Conservation (phyloP, 2,797 vertebrate genomes). For the Phoebastria nigripes region DNA sequence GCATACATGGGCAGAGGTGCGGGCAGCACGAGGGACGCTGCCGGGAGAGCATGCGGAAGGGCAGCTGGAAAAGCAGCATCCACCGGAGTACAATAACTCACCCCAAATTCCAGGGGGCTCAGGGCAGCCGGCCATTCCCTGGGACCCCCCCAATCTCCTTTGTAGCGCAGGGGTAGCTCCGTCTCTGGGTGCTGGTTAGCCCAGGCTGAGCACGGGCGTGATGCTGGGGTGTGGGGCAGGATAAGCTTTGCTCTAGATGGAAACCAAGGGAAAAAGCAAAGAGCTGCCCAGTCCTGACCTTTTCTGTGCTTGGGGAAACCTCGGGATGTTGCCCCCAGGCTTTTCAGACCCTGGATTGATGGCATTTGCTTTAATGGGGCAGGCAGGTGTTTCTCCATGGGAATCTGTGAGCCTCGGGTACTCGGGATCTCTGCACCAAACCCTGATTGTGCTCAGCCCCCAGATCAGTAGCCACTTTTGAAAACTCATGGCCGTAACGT, state of each 20-base stretch:
- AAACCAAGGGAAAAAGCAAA: background rate
- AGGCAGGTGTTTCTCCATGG: background rate
- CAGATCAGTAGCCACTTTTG: background rate
- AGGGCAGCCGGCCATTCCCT: fast-evolving
- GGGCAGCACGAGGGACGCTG: background rate
- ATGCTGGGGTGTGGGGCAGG: background rate
- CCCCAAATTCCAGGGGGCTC: background rate
- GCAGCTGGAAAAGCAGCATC: background rate
- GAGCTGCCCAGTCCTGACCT: background rate
- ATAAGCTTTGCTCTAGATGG: background rate
- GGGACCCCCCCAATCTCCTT: background rate
- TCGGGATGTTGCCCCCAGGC: fast-evolving
- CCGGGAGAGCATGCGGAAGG: fast-evolving
- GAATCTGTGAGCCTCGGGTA: fast-evolving
- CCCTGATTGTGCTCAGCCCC: background rate
- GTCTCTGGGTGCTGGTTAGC: background rate
- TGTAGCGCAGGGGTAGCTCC: fast-evolving
- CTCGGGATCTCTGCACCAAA: background rate
- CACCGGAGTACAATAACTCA: fast-evolving
- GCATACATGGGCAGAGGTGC: fast-evolving
- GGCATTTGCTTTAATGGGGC: background rate
- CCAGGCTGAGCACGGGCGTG: background rate
- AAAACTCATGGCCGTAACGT: background rate
- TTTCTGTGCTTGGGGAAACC: background rate
- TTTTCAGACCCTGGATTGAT: background rate